Evolutionary conservation across 1,140 invertebrate species (phyloP).

Genomic region (Mylabris phalerata): DNA sequence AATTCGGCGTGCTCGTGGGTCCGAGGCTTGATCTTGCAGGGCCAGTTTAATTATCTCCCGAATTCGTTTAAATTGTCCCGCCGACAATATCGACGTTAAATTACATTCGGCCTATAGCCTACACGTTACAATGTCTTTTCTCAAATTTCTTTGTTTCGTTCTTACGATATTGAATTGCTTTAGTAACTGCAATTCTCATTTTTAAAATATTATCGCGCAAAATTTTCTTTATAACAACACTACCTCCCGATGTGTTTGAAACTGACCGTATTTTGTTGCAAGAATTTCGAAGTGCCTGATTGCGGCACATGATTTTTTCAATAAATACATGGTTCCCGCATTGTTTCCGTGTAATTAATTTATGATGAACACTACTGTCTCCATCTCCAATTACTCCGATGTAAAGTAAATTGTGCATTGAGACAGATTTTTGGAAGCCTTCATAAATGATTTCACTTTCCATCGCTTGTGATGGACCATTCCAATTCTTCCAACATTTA

Average conservation of each 20-base stretch:
- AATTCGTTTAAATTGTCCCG: no score
- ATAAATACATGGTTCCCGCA: neutral
- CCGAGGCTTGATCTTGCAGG: no score
- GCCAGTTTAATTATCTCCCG: no score
- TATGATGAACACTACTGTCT: slow-evolving; percentile 2
- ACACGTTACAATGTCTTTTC: no score
- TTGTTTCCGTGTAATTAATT: neutral
- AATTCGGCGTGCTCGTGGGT: no score
- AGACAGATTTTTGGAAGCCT: neutral
- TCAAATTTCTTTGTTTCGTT: no score
- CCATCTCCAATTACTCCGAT: neutral
- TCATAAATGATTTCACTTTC: neutral
- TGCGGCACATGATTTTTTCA: neutral
- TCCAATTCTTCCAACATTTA: neutral
- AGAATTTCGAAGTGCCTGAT: neutral
- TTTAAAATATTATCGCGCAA: no score
- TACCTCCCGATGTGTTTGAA: neutral
- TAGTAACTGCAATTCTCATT: no score
- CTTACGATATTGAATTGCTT: no score
- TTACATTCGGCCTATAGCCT: no score
- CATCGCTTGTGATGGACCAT: neutral
- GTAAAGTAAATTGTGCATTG: neutral
- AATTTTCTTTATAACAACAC: no score
- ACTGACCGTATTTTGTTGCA: neutral
- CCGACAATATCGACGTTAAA: no score